Evolutionary conservation across 2,113 vertebrate species (phyloP).

Genomic region (Aplodontia rufa): DNA sequence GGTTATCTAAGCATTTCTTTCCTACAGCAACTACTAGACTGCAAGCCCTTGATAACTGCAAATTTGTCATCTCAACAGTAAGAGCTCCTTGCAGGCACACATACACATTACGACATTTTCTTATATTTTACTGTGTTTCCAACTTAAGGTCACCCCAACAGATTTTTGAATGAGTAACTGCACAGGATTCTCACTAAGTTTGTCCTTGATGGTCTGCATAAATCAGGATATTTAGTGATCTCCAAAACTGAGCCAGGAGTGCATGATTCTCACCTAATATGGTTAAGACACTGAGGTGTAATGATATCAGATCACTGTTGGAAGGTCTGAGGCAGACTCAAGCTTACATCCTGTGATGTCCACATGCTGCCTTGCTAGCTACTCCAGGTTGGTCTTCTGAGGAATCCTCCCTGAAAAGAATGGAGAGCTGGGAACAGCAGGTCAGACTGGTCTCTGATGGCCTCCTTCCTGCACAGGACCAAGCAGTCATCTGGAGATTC

Average conservation of each 20-base stretch:
- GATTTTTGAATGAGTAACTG: neutral
- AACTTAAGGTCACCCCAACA: neutral
- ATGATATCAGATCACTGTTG: neutral
- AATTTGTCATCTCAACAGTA: too few species aligned
- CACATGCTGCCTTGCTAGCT: rapidly evolving
- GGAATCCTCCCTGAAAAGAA: rapidly evolving
- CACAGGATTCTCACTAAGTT: neutral
- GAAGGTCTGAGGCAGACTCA: neutral
- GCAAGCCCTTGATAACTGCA: neutral
- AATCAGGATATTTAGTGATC: neutral
- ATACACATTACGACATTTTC: rapidly evolving
- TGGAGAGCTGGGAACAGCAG: too few species aligned
- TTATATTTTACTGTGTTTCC: neutral
- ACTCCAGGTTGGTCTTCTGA: too few species aligned
- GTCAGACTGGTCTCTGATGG: rapidly evolving
- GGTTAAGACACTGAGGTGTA: neutral
- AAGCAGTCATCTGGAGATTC: neutral
- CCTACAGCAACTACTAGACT: neutral
- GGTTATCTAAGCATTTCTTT: neutral
- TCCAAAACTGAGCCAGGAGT: neutral
- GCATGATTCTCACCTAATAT: neutral
- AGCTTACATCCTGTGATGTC: neutral
- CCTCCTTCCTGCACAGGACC: neutral
- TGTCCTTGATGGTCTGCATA: neutral
- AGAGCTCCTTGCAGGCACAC: neutral